Evolutionary conservation across 1,140 invertebrate genomes (phyloP).

Genomic region (Coptotermes formosanus): DNA sequence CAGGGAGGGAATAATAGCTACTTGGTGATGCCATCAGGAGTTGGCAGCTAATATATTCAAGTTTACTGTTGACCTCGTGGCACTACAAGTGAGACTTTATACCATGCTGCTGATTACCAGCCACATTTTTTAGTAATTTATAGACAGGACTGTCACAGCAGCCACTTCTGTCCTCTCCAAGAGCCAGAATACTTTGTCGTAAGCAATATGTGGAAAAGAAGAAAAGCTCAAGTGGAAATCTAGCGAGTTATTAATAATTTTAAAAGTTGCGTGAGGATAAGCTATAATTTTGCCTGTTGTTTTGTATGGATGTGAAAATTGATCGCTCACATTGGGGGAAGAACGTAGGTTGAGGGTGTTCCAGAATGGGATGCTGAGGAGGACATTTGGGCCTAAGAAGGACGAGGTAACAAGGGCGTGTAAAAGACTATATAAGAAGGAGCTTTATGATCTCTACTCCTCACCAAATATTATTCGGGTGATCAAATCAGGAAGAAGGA

Average conservation of each 20-base stretch:
- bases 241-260: neutral
- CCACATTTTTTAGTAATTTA: neutral
- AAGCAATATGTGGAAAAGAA: neutral
- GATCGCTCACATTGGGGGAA: no score
- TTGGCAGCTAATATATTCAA: neutral
- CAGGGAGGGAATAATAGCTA: neutral
- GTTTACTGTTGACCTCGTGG: neutral
- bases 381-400: no score
- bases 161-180: neutral
- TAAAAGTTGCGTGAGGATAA: no score
- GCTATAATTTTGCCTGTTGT: no score
- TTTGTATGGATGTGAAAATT: no score
- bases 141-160: neutral
- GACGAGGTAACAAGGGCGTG: no score
- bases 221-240: neutral
- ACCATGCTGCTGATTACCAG: neutral
- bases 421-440: no score
- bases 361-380: no score
- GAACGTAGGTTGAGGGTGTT: no score
- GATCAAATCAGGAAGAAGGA: no score
- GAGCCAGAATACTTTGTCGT: neutral
- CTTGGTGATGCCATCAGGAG: neutral
- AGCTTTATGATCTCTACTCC: no score
- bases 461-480: no score
- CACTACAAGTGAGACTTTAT: neutral